A percentile compares a stretch with the other conserved stretches of the same genome.
Evolutionary conservation across 2,113 vertebrate species (phyloP).

Genomic region (Pygoscelis antarcticus): DNA sequence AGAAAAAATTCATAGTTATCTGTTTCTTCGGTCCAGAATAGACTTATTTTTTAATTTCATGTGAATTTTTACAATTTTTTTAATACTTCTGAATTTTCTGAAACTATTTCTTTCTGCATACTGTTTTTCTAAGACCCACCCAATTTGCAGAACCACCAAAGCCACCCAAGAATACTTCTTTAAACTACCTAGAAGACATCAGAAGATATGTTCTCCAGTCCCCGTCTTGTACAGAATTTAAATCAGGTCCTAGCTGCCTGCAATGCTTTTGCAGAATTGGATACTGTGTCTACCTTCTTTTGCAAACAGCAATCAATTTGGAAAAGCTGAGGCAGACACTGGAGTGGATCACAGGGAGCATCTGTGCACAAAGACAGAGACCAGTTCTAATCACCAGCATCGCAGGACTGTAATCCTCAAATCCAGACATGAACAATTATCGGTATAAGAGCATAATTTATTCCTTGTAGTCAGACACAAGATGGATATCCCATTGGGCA

Average conservation of each 20-base stretch:
- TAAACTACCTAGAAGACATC: neutral
- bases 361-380: neutral
- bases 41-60: neutral
- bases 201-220: neutral
- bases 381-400: neutral
- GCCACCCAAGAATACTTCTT: neutral
- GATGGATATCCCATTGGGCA: constrained; percentile 30
- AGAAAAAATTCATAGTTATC: neutral
- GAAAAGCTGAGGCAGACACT: neutral
- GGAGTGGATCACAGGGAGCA: constrained; percentile 12
- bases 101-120: neutral
- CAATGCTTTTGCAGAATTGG: neutral
- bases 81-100: neutral
- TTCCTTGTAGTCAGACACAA: neutral
- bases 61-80: neutral
- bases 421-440: constrained; percentile 29
- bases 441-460: constrained; percentile 32
- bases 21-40: neutral
- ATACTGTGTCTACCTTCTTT: neutral
- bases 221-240: neutral
- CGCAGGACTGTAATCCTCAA: neutral
- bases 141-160: neutral
- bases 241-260: neutral
- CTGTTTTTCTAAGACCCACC: neutral
- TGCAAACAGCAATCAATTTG: neutral